These are phyloP conservation scores for Lepidonotus clava DNA, from an alignment of 2,888 invertebrate genomes.

Conservation along the genomic window DNA sequence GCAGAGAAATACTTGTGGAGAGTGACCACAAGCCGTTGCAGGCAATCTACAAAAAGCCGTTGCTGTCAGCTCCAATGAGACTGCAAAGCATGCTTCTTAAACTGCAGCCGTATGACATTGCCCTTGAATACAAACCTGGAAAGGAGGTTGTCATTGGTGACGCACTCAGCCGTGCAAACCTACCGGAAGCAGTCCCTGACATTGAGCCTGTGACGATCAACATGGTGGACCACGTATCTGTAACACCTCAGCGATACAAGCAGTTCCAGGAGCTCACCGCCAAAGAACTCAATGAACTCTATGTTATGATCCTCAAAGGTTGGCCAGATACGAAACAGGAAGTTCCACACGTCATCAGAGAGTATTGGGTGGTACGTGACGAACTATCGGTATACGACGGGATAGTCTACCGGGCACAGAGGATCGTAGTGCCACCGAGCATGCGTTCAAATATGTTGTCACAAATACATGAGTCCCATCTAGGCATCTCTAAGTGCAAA, in stretches of 20 bases:
- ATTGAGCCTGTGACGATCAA: conserved; percentile 42
- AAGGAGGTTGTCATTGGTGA: conserved; percentile 57
- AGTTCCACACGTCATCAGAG: background rate
- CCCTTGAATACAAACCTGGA: conserved; percentile 57
- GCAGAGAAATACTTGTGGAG: conserved; percentile 52
- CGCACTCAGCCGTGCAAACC: conserved; percentile 51
- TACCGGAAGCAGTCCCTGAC: background rate
- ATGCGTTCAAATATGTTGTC: background rate
- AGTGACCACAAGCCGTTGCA: conserved; percentile 62
- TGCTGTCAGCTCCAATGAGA: conserved; percentile 55
- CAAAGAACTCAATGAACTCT: conserved; percentile 48
- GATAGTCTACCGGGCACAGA: conserved; percentile 30
- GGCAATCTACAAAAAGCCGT: conserved; percentile 31
- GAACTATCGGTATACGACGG: conserved; percentile 50
- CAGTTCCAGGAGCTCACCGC: conserved; percentile 41
- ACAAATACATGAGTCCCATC: conserved; percentile 36
- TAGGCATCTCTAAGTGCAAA: conserved; percentile 12
- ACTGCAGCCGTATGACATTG: conserved; percentile 60
- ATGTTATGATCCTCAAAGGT: conserved; percentile 46
- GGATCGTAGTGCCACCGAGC: conserved; percentile 40
- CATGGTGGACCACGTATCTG: conserved; percentile 48
- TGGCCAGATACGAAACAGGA: conserved; percentile 54
- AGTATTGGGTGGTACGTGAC: conserved; percentile 46
- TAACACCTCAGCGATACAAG: conserved; percentile 42
- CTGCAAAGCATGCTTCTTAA: conserved; percentile 61